phyloP scores from a whole-genome alignment of 92 coral and sea anemone genomes.

The Porites evermanni region DNA sequence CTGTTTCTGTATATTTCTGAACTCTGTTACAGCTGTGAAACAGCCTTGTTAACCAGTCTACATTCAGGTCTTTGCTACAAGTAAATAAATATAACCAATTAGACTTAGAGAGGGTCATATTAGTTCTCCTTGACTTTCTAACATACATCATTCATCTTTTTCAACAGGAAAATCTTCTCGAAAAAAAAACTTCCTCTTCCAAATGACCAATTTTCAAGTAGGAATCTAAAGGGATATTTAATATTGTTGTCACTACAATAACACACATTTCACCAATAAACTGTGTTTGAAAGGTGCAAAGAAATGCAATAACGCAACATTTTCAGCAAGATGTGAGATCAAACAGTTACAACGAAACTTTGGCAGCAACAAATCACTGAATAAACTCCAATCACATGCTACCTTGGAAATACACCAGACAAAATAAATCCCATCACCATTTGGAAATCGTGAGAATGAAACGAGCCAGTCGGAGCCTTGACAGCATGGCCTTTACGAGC shows the following conservation, averaged over 20 bases:
- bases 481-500: constrained; percentile 90
- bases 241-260: too few relatives aligned
- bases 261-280: too few relatives aligned
- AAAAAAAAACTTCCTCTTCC: neutral
- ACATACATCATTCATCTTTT: too few relatives aligned
- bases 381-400: neutral
- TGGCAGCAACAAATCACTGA: neutral
- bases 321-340: too few relatives aligned
- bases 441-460: constrained; percentile 96
- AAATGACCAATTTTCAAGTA: neutral
- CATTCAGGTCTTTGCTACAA: constrained; percentile 82
- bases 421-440: constrained; percentile 88
- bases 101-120: too few relatives aligned
- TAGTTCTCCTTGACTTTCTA: too few relatives aligned
- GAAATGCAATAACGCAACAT: too few relatives aligned
- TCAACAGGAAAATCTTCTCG: too few relatives aligned
- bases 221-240: too few relatives aligned
- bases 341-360: too few relatives aligned
- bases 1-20: constrained; percentile 73
- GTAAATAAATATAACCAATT: neutral
- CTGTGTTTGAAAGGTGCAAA: too few relatives aligned
- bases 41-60: constrained; percentile 88
- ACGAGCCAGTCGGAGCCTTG: constrained; percentile 89
- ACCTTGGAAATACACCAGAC: constrained; percentile 89
- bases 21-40: constrained; percentile 94